Conservation (phyloP, 1,140 invertebrate genomes). For the Drosophila pandora region DNA sequence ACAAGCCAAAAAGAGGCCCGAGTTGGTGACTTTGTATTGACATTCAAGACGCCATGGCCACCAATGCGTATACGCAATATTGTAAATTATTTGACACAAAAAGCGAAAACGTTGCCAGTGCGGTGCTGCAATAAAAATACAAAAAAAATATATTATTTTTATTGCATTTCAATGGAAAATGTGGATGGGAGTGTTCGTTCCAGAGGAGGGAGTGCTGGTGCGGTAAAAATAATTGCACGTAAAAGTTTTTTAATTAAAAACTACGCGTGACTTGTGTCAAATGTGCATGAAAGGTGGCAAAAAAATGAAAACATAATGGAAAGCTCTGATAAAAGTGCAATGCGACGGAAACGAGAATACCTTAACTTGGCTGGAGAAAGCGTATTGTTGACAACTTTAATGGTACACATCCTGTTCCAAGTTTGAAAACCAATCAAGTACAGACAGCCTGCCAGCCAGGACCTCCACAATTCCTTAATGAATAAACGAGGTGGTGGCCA, state of each 20-base stretch:
- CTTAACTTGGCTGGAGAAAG: constrained; percentile 7
- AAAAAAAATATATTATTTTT: constrained; percentile 28
- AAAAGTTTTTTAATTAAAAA: constrained; percentile 81
- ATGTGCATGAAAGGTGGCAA: constrained; percentile 60
- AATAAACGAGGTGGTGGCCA: constrained; percentile 20
- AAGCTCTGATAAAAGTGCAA: constrained; percentile 49
- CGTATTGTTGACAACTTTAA: constrained; percentile 16
- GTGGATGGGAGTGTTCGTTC: constrained; percentile 11
- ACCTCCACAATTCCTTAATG: constrained; percentile 18
- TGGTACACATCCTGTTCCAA: not conserved
- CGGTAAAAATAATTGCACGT: constrained; percentile 70
- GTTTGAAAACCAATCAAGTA: constrained; percentile 24
- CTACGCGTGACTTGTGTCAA: constrained; percentile 71
- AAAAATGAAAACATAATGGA: constrained; percentile 41
- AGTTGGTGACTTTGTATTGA: constrained; percentile 59
- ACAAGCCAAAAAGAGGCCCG: constrained; percentile 3
- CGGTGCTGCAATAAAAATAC: constrained; percentile 28
- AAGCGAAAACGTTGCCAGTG: constrained; percentile 9
- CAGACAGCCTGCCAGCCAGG: constrained; percentile 18
- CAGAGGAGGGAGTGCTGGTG: constrained; percentile 5
- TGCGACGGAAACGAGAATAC: constrained; percentile 8
- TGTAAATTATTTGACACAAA: constrained; percentile 36
- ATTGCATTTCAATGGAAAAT: constrained; percentile 54
- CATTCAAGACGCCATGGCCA: constrained; percentile 47
- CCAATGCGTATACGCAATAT: constrained; percentile 55